Evolutionary conservation across 2,113 vertebrate genomes (phyloP).

Genomic region (Dipodomys ordii): DNA sequence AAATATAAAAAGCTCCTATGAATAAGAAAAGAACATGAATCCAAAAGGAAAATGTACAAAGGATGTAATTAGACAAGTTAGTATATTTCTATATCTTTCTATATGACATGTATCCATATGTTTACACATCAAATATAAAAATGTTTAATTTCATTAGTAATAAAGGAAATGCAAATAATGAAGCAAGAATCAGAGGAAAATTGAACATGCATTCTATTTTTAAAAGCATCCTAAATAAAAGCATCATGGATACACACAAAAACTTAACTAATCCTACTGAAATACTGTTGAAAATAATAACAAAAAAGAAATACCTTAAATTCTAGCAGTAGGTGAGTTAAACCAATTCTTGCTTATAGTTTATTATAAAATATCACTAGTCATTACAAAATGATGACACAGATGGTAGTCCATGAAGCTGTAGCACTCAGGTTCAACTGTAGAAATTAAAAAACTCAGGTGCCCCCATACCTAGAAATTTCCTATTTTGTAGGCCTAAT

Average conservation of each 20-base stretch:
- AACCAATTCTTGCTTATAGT: not conserved
- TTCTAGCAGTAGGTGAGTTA: not conserved
- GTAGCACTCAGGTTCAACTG: not conserved
- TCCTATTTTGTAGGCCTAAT: constrained; percentile 3
- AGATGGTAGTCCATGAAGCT: not conserved
- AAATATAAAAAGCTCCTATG: constrained; percentile 48
- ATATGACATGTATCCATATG: not conserved
- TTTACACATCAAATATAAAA: constrained; percentile 15
- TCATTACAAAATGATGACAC: not conserved
- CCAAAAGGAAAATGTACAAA: constrained; percentile 37
- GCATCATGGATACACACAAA: not conserved
- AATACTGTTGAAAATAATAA: not conserved
- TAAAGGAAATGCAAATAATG: constrained; percentile 51
- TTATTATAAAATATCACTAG: not conserved
- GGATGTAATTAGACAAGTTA: constrained; percentile 13
- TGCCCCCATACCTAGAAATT: not conserved
- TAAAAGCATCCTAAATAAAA: constrained; percentile 44
- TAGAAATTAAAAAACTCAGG: not conserved
- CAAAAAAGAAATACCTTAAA: constrained; percentile 17
- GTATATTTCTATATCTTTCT: not conserved
- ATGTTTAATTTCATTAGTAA: constrained; percentile 42
- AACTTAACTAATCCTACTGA: constrained; percentile 10
- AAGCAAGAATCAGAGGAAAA: constrained; percentile 47
- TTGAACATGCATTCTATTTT: constrained; percentile 17
- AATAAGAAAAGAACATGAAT: constrained; percentile 15